These are phyloP conservation scores for Pseudachorutes palmiensis DNA, from an alignment of 1,140 invertebrate genomes.

Conservation along the genomic window DNA sequence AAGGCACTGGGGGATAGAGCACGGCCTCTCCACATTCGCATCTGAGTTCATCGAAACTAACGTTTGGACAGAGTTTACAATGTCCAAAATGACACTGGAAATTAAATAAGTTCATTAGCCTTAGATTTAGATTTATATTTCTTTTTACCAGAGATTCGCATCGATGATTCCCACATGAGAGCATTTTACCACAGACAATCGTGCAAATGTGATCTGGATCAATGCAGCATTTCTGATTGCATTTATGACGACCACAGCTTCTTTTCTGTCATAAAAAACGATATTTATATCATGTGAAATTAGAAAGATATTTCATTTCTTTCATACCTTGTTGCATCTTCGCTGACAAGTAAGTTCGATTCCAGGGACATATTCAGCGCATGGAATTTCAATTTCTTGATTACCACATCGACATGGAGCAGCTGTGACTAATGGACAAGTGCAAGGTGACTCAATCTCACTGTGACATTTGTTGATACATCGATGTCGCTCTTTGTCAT, in stretches of 20 bases:
- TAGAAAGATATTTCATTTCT: background rate
- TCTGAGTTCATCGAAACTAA: constrained; percentile 84
- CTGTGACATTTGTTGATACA: constrained; percentile 69
- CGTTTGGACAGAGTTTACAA: constrained; percentile 71
- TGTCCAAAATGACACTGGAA: constrained; percentile 70
- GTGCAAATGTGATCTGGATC: constrained; percentile 77
- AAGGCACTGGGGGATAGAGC: constrained; percentile 79
- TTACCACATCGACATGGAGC: constrained; percentile 86
- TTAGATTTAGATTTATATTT: no score
- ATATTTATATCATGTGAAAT: no score
- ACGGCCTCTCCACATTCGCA: constrained; percentile 84
- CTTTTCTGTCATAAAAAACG: constrained; percentile 51
- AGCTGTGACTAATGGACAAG: constrained; percentile 66
- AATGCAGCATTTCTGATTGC: constrained; percentile 76
- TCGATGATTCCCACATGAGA: constrained; percentile 76
- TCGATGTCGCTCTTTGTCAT: constrained; percentile 55
- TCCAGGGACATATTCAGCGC: constrained; percentile 59
- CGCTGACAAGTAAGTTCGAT: constrained; percentile 73
- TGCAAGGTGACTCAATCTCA: constrained; percentile 57
- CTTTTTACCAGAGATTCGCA: constrained; percentile 60
- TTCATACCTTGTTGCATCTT: constrained; percentile 70
- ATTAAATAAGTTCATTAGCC: background rate
- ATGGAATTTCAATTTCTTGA: constrained; percentile 71
- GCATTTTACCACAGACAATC: constrained; percentile 65
- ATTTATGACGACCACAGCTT: constrained; percentile 80